Percentiles rank a stretch among this genome's conserved stretches.
phyloP scores from a whole-genome alignment of 2,113 vertebrate genomes.

The Phrynosoma platyrhinos region DNA sequence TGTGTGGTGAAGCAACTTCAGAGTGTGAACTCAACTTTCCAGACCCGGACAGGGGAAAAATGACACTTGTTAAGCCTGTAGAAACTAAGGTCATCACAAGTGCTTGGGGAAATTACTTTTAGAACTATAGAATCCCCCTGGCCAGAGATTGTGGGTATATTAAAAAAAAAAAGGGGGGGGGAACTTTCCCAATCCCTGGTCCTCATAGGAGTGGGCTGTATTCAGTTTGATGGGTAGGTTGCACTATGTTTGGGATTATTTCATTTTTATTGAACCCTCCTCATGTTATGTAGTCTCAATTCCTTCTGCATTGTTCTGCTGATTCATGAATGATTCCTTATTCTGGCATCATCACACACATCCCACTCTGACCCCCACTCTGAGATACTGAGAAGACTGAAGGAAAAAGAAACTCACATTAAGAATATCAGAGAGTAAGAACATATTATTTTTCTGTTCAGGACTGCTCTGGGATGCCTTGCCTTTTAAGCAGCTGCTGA shows the following conservation, averaged over 20 bases:
- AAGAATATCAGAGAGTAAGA: conserved; percentile 26
- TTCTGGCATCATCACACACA: conserved; percentile 31
- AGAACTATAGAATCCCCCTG: too few species aligned
- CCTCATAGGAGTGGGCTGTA: neutral
- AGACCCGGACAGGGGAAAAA: too few species aligned
- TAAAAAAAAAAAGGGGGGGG: neutral
- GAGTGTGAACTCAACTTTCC: too few species aligned
- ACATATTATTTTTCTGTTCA: conserved; percentile 39
- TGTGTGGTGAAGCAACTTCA: too few species aligned
- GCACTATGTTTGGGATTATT: neutral
- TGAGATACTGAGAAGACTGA: neutral
- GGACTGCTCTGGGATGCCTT: conserved; percentile 51
- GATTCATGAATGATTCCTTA: conserved; percentile 57
- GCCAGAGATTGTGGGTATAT: neutral
- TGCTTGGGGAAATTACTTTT: too few species aligned
- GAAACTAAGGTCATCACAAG: neutral
- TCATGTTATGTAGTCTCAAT: conserved; percentile 26
- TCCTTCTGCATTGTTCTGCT: conserved; percentile 39
- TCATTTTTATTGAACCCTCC: neutral
- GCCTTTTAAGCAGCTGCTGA: conserved; percentile 58
- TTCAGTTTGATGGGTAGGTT: neutral
- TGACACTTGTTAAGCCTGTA: too few species aligned
- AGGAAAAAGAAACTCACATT: neutral
- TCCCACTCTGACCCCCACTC: neutral
- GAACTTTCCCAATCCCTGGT: neutral